These are phyloP conservation scores for Amazona vittata DNA, from an alignment of 2,113 vertebrate genomes.

Conservation along the genomic window DNA sequence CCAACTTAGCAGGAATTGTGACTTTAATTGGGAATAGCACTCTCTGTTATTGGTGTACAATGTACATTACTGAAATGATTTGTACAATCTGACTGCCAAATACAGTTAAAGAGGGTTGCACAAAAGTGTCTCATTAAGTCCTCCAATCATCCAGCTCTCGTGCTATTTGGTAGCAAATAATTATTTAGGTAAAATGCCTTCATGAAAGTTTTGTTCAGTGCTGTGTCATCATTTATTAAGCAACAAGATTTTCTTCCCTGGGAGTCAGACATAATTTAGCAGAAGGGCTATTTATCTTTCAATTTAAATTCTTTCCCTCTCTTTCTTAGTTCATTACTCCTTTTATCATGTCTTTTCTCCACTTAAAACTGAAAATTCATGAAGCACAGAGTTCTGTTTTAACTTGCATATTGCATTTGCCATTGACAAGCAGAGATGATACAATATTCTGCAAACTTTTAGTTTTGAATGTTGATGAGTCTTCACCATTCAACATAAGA, in stretches of 20 bases:
- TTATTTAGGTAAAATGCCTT: constrained; percentile 44
- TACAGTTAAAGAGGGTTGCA: background rate
- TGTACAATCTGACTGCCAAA: background rate
- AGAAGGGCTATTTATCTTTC: constrained; percentile 56
- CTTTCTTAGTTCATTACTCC: constrained; percentile 48
- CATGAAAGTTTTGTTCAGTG: constrained; percentile 33
- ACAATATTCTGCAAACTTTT: constrained; percentile 37
- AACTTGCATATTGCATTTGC: constrained; percentile 14
- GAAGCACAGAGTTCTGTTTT: constrained; percentile 42
- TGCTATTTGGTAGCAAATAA: constrained; percentile 5
- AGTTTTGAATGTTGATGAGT: constrained; percentile 44
- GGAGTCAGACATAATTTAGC: constrained; percentile 34
- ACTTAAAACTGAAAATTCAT: constrained; percentile 52
- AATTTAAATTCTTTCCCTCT: constrained; percentile 58
- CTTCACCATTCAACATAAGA: constrained; percentile 10
- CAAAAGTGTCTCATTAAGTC: constrained; percentile 11
- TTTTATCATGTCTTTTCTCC: constrained; percentile 55
- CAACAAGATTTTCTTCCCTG: constrained; percentile 46
- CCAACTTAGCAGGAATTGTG: background rate
- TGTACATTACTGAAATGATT: constrained; percentile 5
- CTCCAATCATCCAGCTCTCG: background rate
- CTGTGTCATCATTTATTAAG: constrained; percentile 17
- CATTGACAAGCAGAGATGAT: constrained; percentile 37
- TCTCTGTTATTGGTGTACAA: background rate
- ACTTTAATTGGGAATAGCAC: background rate